These are phyloP conservation scores for Okamejei kenojei DNA, from an alignment of 2,797 vertebrate species.

Conservation along the genomic window DNA sequence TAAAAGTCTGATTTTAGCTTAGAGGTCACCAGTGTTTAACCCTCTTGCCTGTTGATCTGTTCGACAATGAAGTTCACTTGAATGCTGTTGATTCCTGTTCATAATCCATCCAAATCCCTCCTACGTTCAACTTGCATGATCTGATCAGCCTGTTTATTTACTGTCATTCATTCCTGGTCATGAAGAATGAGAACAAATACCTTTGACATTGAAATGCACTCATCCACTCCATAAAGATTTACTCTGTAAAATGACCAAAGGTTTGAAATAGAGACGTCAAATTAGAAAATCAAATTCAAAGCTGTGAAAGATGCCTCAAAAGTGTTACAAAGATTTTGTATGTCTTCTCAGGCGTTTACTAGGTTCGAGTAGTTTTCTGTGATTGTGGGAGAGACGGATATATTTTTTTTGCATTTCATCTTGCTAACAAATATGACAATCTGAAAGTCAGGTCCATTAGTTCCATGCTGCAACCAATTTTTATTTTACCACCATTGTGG, in stretches of 20 bases:
- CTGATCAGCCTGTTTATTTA: neutral
- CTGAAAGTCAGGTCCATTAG: neutral
- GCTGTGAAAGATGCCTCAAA: neutral
- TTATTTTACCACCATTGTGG: neutral
- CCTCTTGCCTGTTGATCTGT: neutral
- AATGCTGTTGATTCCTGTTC: neutral
- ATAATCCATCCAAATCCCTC: neutral
- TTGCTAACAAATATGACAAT: neutral
- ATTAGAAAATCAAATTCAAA: constrained; percentile 2
- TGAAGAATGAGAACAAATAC: neutral
- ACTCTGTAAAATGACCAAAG: neutral
- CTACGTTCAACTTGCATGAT: neutral
- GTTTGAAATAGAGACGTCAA: neutral
- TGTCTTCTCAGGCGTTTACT: neutral
- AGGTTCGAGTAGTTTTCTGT: neutral
- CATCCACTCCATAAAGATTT: neutral
- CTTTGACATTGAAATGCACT: neutral
- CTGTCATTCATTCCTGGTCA: neutral
- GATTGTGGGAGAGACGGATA: neutral
- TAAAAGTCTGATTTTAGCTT: neutral
- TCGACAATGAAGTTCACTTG: neutral
- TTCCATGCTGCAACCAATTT: neutral
- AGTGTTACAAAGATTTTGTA: neutral
- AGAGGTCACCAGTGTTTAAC: neutral
- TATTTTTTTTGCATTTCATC: neutral